Conservation (phyloP, 2,797 vertebrate species). For the Heliangelus exortis region DNA sequence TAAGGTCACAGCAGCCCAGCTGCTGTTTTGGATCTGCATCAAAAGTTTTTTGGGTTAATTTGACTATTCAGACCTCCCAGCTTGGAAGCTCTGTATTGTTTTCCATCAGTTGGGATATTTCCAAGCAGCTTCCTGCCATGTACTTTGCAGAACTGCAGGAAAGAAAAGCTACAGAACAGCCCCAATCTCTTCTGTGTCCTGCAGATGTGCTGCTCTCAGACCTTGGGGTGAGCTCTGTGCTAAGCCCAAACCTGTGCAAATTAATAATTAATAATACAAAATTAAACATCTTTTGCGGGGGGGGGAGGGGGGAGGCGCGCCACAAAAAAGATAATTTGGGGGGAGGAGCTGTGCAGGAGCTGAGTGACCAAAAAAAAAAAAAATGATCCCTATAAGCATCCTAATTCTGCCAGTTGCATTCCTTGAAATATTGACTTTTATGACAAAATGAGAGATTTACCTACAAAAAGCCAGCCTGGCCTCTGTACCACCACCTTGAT, state of each 20-base stretch:
- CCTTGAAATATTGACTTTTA: neutral
- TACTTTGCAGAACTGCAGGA: neutral
- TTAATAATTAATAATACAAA: no score
- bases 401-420: neutral
- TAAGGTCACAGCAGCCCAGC: neutral
- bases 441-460: neutral
- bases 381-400: fast-evolving
- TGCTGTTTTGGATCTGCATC: neutral
- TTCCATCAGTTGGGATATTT: neutral
- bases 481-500: fast-evolving
- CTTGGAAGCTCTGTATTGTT: neutral
- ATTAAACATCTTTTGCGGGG: no score
- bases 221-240: neutral
- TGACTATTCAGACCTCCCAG: neutral
- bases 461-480: neutral
- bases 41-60: neutral
- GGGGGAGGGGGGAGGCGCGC: no score
- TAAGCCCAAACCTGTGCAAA: neutral
- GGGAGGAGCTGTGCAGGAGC: neutral
- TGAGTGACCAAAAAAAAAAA: neutral
- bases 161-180: neutral
- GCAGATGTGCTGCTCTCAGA: neutral
- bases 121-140: neutral
- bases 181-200: fast-evolving
- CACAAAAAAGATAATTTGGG: no score